phyloP scores from a whole-genome alignment of 1,140 invertebrate genomes.

The Drosophila truncata region DNA sequence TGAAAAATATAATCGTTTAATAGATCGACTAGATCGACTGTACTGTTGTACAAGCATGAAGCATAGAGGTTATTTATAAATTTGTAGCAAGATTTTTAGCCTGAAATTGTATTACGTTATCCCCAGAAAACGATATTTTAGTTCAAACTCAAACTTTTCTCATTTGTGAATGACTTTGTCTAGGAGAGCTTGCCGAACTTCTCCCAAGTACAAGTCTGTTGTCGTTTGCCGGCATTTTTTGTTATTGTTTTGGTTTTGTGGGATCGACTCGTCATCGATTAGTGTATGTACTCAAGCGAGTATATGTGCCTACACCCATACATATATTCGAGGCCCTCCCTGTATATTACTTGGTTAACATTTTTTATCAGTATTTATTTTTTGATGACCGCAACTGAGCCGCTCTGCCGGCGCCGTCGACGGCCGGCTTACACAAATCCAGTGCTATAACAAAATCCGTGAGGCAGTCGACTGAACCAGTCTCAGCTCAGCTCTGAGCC shows the following conservation, averaged over 20 bases:
- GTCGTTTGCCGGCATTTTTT: conserved; percentile 44
- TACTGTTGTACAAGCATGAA: too few species aligned
- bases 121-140: too few species aligned
- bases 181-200: not conserved
- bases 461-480: conserved; percentile 57
- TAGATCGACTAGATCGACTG: too few species aligned
- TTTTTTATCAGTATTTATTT: conserved; percentile 57
- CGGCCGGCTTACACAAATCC: conserved; percentile 24
- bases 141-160: not conserved
- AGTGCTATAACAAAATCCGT: conserved; percentile 69
- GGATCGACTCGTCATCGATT: conserved; percentile 39
- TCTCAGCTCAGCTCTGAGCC: conserved; percentile 66
- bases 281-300: conserved; percentile 7
- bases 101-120: not conserved
- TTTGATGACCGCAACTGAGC: conserved; percentile 21
- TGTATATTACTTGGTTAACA: conserved; percentile 51
- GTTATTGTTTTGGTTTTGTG: conserved; percentile 45
- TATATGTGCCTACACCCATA: not conserved
- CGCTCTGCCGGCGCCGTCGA: conserved; percentile 8
- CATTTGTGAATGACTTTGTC: conserved; percentile 22
- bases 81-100: too few species aligned
- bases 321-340: not conserved
- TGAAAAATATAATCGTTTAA: too few species aligned
- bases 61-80: too few species aligned
- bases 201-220: not conserved